These are phyloP conservation scores for Lycorma delicatula DNA, from an alignment of 1,140 invertebrate species.

Conservation along the genomic window DNA sequence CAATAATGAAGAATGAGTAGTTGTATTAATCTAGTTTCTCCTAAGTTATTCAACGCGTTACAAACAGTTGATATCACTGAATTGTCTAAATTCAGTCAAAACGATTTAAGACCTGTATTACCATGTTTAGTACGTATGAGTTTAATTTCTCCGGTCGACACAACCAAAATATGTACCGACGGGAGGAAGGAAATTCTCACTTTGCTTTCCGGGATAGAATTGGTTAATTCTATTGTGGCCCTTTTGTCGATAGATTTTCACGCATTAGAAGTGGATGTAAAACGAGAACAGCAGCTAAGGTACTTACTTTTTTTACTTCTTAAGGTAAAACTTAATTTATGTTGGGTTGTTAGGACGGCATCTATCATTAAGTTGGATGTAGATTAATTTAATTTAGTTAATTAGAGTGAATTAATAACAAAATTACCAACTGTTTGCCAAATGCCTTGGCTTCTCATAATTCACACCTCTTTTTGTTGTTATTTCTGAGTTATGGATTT, in stretches of 20 bases:
- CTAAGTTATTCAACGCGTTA: slow-evolving; percentile 63
- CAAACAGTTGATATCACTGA: slow-evolving; percentile 68
- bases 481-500: no score
- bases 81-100: slow-evolving; percentile 54
- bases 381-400: no score
- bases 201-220: slow-evolving; percentile 81
- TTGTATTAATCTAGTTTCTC: slow-evolving; percentile 39
- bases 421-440: no score
- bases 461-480: no score
- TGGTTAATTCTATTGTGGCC: slow-evolving; percentile 90
- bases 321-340: no score
- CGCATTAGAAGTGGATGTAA: slow-evolving; percentile 81
- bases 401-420: no score
- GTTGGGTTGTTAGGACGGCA: no score
- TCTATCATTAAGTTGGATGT: no score
- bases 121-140: slow-evolving; percentile 91
- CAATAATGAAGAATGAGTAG: no score
- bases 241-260: slow-evolving; percentile 92
- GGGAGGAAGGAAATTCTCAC: slow-evolving; percentile 80
- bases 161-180: slow-evolving; percentile 70
- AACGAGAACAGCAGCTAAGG: slow-evolving; percentile 85
- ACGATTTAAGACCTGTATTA: slow-evolving; percentile 77
- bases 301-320: no score
- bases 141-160: slow-evolving; percentile 78
- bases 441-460: no score